A percentile compares a stretch with the other conserved stretches of the same genome.
Conservation (phyloP, 2,888 invertebrate genomes). For the Ormyrus rosae region DNA sequence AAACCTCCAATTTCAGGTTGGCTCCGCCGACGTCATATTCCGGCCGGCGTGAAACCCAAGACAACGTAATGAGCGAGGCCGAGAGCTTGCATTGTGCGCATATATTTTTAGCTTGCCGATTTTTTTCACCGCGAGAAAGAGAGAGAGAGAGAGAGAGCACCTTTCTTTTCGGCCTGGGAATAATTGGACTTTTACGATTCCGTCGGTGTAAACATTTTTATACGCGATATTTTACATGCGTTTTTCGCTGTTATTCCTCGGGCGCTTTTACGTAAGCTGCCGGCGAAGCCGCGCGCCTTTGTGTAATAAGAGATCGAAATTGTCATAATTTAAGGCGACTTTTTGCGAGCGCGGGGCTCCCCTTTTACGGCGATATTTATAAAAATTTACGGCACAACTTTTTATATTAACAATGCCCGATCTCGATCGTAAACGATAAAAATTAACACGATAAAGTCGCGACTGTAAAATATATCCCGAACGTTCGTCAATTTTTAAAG, state of each 20-base stretch:
- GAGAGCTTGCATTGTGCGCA: conserved; percentile 8
- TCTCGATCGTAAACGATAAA: too few species aligned
- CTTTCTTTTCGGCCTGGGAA: conserved; percentile 3
- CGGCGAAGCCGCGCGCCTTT: neutral
- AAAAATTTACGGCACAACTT: too few species aligned
- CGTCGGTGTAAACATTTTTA: conserved; percentile 30
- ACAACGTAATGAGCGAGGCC: conserved; percentile 66
- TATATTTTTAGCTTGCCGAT: conserved; percentile 45
- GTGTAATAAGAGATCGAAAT: neutral
- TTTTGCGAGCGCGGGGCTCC: too few species aligned
- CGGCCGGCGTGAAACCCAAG: conserved; percentile 62
- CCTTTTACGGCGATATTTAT: too few species aligned
- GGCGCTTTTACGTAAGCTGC: too few species aligned
- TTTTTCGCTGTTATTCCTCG: conserved; percentile 8
- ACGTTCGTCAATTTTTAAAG: neutral
- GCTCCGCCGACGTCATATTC: conserved; percentile 48
- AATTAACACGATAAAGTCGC: neutral
- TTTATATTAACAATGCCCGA: too few species aligned
- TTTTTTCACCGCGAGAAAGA: conserved; percentile 47
- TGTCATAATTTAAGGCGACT: too few species aligned
- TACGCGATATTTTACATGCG: neutral
- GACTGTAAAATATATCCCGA: neutral
- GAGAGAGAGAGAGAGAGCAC: conserved; percentile 4
- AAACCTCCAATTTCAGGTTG: conserved; percentile 53
- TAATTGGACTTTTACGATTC: conserved; percentile 53